Conservation (phyloP, 2,888 invertebrate species). For the Scaptomyza flava region DNA sequence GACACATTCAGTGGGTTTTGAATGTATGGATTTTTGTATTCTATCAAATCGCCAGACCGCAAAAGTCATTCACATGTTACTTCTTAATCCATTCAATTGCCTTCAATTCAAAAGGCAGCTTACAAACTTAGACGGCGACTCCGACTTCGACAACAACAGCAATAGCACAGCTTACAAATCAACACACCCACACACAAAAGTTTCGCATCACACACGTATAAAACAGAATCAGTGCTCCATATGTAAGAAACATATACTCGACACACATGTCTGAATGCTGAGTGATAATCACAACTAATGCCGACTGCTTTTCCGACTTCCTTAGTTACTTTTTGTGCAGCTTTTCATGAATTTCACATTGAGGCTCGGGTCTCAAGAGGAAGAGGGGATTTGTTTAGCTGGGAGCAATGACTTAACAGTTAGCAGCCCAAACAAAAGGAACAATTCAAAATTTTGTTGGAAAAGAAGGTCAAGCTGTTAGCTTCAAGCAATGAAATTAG, state of each 20-base stretch:
- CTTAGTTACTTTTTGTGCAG: slow-evolving; percentile 55
- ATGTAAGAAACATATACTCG: slow-evolving; percentile 9
- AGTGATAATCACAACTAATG: slow-evolving; percentile 75
- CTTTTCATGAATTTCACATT: slow-evolving; percentile 35
- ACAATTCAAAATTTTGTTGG: slow-evolving; percentile 3
- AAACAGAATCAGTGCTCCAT: slow-evolving; percentile 27
- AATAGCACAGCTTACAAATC: slow-evolving; percentile 62
- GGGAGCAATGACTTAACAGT: slow-evolving; percentile 10
- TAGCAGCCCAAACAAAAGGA: background rate
- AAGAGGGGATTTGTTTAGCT: background rate
- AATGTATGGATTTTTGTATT: background rate
- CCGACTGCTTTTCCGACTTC: slow-evolving; percentile 58
- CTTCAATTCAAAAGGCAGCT: slow-evolving; percentile 44
- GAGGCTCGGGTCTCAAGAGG: background rate
- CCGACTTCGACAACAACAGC: slow-evolving; percentile 17
- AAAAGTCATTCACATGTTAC: slow-evolving; percentile 64
- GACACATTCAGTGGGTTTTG: slow-evolving; percentile 39
- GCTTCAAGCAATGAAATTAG: slow-evolving; percentile 28
- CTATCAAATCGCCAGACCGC: slow-evolving; percentile 39
- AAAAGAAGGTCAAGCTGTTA: slow-evolving; percentile 7
- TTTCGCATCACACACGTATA: slow-evolving; percentile 26
- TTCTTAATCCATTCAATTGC: slow-evolving; percentile 73
- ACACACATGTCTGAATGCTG: slow-evolving; percentile 35
- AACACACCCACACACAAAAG: slow-evolving; percentile 70
- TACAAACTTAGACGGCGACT: background rate